These are phyloP conservation scores for Zelleria hepariella DNA, from an alignment of 2,888 invertebrate genomes.

Conservation along the genomic window DNA sequence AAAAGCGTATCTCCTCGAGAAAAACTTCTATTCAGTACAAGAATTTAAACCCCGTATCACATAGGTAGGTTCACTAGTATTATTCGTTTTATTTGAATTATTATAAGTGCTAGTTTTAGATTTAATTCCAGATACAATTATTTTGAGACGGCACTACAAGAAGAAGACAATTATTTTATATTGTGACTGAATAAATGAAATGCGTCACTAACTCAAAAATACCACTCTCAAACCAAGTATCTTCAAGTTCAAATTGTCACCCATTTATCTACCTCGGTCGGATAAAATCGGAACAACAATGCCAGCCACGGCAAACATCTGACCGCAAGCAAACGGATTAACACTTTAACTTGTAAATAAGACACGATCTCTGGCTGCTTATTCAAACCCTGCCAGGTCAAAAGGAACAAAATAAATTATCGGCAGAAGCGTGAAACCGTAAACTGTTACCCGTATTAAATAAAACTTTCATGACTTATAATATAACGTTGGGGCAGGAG, in stretches of 20 bases:
- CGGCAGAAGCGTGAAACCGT: constrained; percentile 24
- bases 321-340: not conserved
- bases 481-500: constrained; percentile 16
- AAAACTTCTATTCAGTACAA: no score
- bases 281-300: not conserved
- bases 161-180: no score
- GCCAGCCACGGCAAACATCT: not conserved
- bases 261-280: not conserved
- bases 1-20: no score
- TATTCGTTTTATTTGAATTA: no score
- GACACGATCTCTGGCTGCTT: not conserved
- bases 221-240: not conserved
- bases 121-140: no score
- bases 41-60: no score
- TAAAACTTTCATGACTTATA: constrained; percentile 40
- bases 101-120: no score
- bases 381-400: constrained; percentile 8
- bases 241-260: not conserved
- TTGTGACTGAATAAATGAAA: no score
- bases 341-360: not conserved
- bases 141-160: no score
- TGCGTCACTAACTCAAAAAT: no score
- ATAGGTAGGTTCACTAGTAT: no score
- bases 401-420: constrained; percentile 19
- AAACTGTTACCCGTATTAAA: constrained; percentile 23